phyloP scores from a whole-genome alignment of 2,113 vertebrate species.

The Trematocara stigmaticum region DNA sequence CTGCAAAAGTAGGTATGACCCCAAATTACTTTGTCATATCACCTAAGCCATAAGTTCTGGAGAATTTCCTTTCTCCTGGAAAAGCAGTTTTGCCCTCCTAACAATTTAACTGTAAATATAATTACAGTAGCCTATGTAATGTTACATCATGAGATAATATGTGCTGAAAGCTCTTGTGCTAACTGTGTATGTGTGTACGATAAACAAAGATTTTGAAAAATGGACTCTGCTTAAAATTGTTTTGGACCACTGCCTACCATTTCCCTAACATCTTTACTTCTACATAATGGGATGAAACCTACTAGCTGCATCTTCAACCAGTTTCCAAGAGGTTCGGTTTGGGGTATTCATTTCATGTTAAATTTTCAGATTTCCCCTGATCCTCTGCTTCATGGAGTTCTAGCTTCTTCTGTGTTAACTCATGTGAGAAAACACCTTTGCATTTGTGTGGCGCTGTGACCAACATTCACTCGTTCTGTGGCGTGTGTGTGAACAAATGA shows the following conservation, averaged over 20 bases:
- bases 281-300: neutral
- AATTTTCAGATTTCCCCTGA: neutral
- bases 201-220: neutral
- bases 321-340: neutral
- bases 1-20: neutral
- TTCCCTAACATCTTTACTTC: neutral
- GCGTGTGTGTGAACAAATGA: slow-evolving; percentile 6
- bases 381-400: neutral
- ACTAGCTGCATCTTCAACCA: neutral
- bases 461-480: slow-evolving; percentile 21
- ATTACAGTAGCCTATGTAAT: neutral
- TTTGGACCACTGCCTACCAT: neutral
- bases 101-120: neutral
- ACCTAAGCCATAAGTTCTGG: neutral
- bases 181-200: neutral
- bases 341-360: neutral
- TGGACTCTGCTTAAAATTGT: neutral
- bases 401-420: neutral
- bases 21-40: neutral
- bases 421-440: neutral
- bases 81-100: neutral
- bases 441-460: neutral
- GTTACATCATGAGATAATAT: neutral
- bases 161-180: neutral
- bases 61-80: neutral